Evolutionary conservation across 2,888 invertebrate species (phyloP).

Genomic region (Eilema depressum): DNA sequence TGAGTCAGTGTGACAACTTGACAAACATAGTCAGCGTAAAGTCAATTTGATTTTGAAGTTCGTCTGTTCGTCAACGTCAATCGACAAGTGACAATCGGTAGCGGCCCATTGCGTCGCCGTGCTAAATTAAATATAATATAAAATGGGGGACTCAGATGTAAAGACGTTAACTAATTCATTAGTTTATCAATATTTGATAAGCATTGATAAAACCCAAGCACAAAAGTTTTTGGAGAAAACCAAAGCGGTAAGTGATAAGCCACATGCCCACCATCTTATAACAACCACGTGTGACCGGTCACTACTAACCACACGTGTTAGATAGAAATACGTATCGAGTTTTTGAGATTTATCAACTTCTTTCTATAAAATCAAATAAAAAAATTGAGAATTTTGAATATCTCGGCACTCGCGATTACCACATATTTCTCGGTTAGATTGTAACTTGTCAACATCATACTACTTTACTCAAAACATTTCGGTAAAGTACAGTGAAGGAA

Average conservation of each 20-base stretch:
- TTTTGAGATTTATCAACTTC: not conserved
- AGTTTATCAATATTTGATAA: constrained; percentile 89
- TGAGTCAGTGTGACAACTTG: no score
- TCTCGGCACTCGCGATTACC: not conserved
- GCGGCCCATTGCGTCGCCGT: constrained; percentile 25
- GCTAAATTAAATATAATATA: not conserved
- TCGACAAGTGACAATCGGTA: constrained; percentile 28
- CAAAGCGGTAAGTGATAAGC: constrained; percentile 89
- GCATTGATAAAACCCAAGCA: constrained; percentile 89
- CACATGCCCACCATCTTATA: constrained; percentile 31
- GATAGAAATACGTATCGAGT: not conserved
- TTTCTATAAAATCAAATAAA: not conserved
- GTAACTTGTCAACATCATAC: not conserved
- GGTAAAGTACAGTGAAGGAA: not conserved
- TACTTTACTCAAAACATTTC: not conserved
- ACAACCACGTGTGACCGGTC: constrained; percentile 73
- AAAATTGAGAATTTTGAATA: not conserved
- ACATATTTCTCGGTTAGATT: not conserved
- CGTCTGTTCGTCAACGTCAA: no score
- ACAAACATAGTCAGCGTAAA: no score
- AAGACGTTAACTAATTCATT: constrained; percentile 81
- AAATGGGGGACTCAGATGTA: constrained; percentile 73
- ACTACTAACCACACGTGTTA: constrained; percentile 72
- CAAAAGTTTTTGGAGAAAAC: constrained; percentile 90
- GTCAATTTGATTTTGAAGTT: no score